Conservation (phyloP, 53 echinoderm and acorn worm species). For the Crossaster papposus region DNA sequence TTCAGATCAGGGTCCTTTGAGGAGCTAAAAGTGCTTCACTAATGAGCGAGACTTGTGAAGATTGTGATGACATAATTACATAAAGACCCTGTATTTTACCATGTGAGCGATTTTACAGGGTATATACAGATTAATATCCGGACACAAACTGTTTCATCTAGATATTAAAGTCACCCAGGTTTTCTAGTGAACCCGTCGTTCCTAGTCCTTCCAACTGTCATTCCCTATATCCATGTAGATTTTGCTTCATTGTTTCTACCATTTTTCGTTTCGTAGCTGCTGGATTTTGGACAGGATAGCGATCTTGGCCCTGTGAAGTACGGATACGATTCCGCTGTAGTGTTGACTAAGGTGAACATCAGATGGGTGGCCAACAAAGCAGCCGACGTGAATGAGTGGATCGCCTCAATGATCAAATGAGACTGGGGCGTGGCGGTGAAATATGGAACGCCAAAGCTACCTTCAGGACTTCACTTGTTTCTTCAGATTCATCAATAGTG, state of each 20-base stretch:
- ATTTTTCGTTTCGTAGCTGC: slow-evolving; percentile 52
- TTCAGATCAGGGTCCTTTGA: too few relatives aligned
- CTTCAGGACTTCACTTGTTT: too few relatives aligned
- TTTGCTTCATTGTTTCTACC: not conserved
- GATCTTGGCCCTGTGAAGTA: slow-evolving; percentile 66
- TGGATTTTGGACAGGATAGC: slow-evolving; percentile 69
- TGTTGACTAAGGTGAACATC: slow-evolving; percentile 80
- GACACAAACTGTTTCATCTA: too few relatives aligned
- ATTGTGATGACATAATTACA: too few relatives aligned
- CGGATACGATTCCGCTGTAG: slow-evolving; percentile 72
- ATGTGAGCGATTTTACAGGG: too few relatives aligned
- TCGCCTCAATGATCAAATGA: not conserved
- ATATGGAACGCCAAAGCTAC: not conserved
- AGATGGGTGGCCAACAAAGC: slow-evolving; percentile 76
- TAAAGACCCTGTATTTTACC: too few relatives aligned
- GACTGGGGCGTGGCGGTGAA: not conserved
- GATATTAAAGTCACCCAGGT: too few relatives aligned
- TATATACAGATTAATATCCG: too few relatives aligned
- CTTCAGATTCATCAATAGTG: too few relatives aligned
- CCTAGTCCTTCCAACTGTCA: not conserved
- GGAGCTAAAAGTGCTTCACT: too few relatives aligned
- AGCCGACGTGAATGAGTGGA: not conserved
- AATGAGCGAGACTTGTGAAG: too few relatives aligned
- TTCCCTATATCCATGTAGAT: too few relatives aligned
- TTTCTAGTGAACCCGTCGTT: not conserved